phyloP scores from a whole-genome alignment of 2,113 vertebrate species.

The Synchiropus splendidus region DNA sequence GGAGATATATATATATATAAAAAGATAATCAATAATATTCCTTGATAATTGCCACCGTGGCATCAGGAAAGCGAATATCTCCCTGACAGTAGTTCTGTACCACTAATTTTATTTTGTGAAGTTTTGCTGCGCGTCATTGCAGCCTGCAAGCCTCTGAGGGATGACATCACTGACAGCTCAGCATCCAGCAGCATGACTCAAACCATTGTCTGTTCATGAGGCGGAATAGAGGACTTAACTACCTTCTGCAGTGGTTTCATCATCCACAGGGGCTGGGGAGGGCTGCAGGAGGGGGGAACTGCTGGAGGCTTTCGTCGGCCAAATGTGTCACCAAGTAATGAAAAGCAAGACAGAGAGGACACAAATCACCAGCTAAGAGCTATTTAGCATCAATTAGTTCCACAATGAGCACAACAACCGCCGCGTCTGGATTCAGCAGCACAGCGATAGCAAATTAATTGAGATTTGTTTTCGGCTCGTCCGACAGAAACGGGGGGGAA shows the following conservation, averaged over 20 bases:
- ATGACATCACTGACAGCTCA: constrained; percentile 39
- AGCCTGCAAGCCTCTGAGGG: constrained; percentile 26
- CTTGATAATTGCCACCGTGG: too few relatives aligned
- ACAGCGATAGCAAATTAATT: constrained; percentile 21
- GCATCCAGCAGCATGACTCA: constrained; percentile 39
- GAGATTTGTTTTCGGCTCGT: constrained; percentile 4
- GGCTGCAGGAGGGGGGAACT: constrained; percentile 2
- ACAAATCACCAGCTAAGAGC: constrained; percentile 29
- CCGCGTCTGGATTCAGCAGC: constrained; percentile 16
- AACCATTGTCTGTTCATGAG: constrained; percentile 8
- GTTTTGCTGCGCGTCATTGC: constrained; percentile 29
- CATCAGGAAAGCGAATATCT: too few relatives aligned
- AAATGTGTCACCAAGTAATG: constrained; percentile 31
- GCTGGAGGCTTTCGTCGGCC: constrained; percentile 30
- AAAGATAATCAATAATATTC: too few relatives aligned
- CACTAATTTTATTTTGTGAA: constrained; percentile 1
- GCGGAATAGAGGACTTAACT: constrained; percentile 12
- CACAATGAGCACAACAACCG: constrained; percentile 12
- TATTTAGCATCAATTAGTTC: constrained; percentile 44
- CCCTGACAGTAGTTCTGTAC: too few relatives aligned
- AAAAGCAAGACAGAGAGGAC: constrained; percentile 23
- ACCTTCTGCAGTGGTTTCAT: constrained; percentile 24
- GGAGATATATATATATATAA: too few relatives aligned
- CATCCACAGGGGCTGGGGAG: constrained; percentile 10
- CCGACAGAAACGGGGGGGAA: background rate